Percentiles rank a stretch among this genome's conserved stretches.
Conservation (phyloP, 92 coral and sea anemone species). For the Isaurus tuberculatus region DNA sequence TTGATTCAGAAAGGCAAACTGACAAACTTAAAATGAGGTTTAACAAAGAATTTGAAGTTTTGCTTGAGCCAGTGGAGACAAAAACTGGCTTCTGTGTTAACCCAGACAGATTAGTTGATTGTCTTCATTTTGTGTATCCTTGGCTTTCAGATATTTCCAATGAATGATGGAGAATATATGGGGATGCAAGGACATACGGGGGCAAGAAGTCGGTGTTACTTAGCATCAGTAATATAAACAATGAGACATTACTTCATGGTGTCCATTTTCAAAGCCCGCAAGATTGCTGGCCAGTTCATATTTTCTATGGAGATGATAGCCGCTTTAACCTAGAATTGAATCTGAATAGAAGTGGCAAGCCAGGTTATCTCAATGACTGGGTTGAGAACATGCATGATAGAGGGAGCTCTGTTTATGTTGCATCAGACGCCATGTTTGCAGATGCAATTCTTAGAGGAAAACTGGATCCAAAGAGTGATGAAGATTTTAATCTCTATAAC, state of each 20-base stretch:
- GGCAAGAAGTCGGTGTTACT: slow-evolving; percentile 35
- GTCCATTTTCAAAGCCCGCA: slow-evolving; percentile 38
- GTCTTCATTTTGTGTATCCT: slow-evolving; percentile 16
- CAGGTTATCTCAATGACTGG: slow-evolving; percentile 57
- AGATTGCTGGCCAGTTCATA: slow-evolving; percentile 46
- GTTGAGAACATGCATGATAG: slow-evolving; percentile 21
- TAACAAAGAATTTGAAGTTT: slow-evolving; percentile 4
- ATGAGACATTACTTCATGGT: slow-evolving; percentile 30
- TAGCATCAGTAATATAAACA: slow-evolving; percentile 35
- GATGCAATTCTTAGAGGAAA: slow-evolving; percentile 50
- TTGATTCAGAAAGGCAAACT: slow-evolving; percentile 25
- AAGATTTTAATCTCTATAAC: slow-evolving; percentile 37
- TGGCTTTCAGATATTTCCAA: background rate
- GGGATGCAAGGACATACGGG: slow-evolving; percentile 51
- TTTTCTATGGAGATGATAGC: slow-evolving; percentile 39
- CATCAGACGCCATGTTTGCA: slow-evolving; percentile 53
- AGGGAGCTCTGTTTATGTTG: slow-evolving; percentile 10
- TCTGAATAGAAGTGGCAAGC: slow-evolving; percentile 11
- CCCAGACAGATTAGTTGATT: slow-evolving; percentile 2
- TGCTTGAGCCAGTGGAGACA: slow-evolving; percentile 11
- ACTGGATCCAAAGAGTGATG: slow-evolving; percentile 53
- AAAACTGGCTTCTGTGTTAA: slow-evolving; percentile 8
- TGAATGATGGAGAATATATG: slow-evolving; percentile 26
- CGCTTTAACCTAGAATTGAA: slow-evolving; percentile 47
- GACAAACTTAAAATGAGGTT: background rate